A percentile compares a stretch with the other conserved stretches of the same genome.
Conservation (phyloP, 2,888 invertebrate genomes). For the Volucella bombylans region DNA sequence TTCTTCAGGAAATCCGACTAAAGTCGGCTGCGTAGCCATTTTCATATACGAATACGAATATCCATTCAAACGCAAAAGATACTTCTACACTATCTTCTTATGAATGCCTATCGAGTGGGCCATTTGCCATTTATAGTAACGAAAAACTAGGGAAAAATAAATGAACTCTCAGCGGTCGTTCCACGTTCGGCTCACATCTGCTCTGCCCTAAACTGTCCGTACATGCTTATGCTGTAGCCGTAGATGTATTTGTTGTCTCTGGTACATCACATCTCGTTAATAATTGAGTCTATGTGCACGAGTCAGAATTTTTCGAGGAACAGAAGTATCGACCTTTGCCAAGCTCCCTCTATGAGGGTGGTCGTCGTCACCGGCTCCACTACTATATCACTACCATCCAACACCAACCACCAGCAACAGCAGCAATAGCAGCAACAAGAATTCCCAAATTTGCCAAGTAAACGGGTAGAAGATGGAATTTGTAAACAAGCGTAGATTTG, state of each 20-base stretch:
- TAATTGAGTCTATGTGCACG: conserved; percentile 68
- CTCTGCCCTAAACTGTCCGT: conserved; percentile 1
- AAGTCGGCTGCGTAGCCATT: conserved; percentile 33
- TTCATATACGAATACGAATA: conserved; percentile 7
- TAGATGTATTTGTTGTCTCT: conserved; percentile 1
- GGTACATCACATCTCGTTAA: conserved; percentile 66
- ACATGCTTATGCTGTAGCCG: conserved; percentile 1
- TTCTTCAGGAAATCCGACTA: too few relatives aligned
- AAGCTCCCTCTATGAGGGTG: background rate
- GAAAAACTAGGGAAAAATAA: conserved; percentile 72
- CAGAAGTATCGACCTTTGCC: conserved; percentile 44
- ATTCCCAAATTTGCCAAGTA: background rate
- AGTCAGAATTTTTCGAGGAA: conserved; percentile 41
- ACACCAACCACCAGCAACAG: background rate
- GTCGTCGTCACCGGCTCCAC: too few relatives aligned
- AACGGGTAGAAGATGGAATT: conserved; percentile 67
- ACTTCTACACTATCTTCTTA: conserved; percentile 26
- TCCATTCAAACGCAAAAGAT: background rate
- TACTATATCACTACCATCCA: too few relatives aligned
- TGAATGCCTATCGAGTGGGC: conserved; percentile 49
- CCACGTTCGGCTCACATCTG: conserved; percentile 9
- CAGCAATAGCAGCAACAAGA: background rate
- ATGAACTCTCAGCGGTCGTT: conserved; percentile 63
- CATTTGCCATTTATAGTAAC: conserved; percentile 68
- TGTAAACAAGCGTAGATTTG: conserved; percentile 72